phyloP scores from a whole-genome alignment of 2,113 vertebrate species.

The Numenius arquata region DNA sequence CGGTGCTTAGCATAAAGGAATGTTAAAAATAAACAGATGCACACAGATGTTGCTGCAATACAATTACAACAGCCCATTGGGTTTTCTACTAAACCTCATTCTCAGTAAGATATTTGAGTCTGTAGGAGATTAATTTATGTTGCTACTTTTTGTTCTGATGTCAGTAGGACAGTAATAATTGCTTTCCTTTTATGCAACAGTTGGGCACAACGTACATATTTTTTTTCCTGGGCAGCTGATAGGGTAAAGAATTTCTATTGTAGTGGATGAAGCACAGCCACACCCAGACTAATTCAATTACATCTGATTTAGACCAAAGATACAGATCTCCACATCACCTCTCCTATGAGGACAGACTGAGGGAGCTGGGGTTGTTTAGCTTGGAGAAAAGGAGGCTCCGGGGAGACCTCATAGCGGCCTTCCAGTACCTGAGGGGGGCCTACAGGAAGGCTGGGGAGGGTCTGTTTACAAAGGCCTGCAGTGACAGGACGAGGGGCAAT shows the following conservation, averaged over 20 bases:
- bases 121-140: neutral
- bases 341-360: too few relatives aligned
- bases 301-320: neutral
- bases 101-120: neutral
- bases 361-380: too few relatives aligned
- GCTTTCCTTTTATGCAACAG: neutral
- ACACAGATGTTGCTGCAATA: neutral
- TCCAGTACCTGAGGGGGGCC: too few relatives aligned
- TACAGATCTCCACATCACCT: accelerated
- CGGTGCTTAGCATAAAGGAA: neutral
- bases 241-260: neutral
- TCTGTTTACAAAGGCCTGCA: too few relatives aligned
- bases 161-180: neutral
- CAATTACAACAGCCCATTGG: neutral
- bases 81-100: neutral
- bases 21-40: neutral
- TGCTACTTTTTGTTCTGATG: neutral
- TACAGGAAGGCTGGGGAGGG: too few relatives aligned
- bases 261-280: neutral
- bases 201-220: neutral
- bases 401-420: too few relatives aligned
- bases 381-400: too few relatives aligned
- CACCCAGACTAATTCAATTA: neutral
- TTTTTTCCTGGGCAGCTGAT: neutral
- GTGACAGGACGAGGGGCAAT: too few relatives aligned